Percentiles rank a stretch among this genome's conserved stretches.
These are phyloP conservation scores for Goniozus legneri DNA, from an alignment of 1,140 invertebrate genomes.

Conservation along the genomic window DNA sequence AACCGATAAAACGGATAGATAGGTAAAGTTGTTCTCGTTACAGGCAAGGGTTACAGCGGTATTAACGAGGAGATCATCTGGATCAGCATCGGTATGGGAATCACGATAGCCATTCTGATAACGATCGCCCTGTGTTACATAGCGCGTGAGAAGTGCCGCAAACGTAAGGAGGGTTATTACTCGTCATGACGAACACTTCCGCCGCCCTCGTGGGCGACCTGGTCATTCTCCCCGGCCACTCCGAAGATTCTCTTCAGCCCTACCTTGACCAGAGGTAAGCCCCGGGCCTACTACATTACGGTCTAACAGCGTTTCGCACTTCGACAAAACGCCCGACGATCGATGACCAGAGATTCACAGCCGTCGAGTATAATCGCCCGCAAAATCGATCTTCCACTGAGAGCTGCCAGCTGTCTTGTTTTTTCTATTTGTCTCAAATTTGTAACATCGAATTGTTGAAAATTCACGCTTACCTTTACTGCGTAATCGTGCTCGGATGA, in stretches of 20 bases:
- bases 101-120: conserved; percentile 76
- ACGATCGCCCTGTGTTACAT: conserved; percentile 78
- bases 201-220: conserved; percentile 38
- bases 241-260: conserved; percentile 42
- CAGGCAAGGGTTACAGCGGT: conserved; percentile 71
- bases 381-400: no score
- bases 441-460: no score
- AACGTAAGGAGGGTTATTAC: conserved; percentile 65
- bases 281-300: conserved; percentile 44
- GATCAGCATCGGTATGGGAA: conserved; percentile 81
- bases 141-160: conserved; percentile 72
- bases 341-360: no score
- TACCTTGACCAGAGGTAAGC: conserved; percentile 41
- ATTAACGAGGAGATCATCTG: conserved; percentile 84
- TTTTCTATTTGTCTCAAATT: no score
- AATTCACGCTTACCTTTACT: no score
- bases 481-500: no score
- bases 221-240: conserved; percentile 36
- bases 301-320: conserved; percentile 37
- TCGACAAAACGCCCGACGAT: no score
- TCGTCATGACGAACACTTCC: conserved; percentile 63
- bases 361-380: no score
- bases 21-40: conserved; percentile 25
- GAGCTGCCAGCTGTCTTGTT: no score
- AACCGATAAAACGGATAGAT: no score